Conservation (phyloP, 2,113 vertebrate species). For the Mola mola region DNA sequence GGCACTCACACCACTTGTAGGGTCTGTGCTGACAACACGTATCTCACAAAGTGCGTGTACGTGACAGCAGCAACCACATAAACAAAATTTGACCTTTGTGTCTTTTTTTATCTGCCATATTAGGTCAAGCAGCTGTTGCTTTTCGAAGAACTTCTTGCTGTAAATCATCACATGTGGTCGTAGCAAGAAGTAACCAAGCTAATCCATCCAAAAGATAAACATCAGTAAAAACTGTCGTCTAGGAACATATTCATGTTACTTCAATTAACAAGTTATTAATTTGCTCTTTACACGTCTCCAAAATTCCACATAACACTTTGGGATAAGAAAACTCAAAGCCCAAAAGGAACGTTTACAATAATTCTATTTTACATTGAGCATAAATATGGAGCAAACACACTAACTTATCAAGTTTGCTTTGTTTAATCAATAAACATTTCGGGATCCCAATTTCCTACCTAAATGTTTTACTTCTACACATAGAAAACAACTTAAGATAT, state of each 20-base stretch:
- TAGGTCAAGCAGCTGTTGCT: neutral
- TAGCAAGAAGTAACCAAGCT: neutral
- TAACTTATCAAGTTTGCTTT: neutral
- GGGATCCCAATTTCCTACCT: neutral
- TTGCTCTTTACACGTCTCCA: neutral
- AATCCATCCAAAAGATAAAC: neutral
- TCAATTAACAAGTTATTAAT: neutral
- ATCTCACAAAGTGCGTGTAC: slow-evolving; percentile 9
- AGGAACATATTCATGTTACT: neutral
- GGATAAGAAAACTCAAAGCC: neutral
- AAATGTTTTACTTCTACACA: slow-evolving; percentile 5
- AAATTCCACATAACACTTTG: neutral
- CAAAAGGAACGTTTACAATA: neutral
- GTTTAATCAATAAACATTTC: neutral
- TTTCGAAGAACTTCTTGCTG: no score
- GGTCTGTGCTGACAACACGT: slow-evolving; percentile 12
- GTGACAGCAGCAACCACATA: neutral
- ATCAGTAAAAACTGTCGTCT: neutral
- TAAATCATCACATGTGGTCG: no score
- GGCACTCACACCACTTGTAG: slow-evolving; percentile 23
- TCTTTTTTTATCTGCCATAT: neutral
- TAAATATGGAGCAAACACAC: neutral
- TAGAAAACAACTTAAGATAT: neutral
- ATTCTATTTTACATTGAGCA: neutral
- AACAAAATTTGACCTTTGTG: slow-evolving; percentile 2